Percentiles rank a stretch among this genome's conserved stretches.
phyloP scores from a whole-genome alignment of 2,797 vertebrate species.

The Pipistrellus nathusii region DNA sequence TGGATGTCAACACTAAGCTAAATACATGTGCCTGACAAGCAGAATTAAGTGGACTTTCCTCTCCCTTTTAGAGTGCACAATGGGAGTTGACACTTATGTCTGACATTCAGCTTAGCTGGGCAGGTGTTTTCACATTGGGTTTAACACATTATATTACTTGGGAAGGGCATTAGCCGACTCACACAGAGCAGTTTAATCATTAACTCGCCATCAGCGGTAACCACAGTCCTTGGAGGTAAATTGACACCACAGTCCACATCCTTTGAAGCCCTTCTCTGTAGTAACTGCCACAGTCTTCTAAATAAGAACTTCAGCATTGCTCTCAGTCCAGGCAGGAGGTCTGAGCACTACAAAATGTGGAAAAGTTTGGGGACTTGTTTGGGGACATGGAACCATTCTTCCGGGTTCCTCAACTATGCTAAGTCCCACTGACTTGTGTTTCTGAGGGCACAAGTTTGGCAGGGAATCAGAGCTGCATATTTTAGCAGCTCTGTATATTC shows the following conservation, averaged over 20 bases:
- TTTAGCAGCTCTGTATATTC: neutral
- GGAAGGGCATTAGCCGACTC: neutral
- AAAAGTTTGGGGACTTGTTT: neutral
- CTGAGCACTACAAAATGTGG: neutral
- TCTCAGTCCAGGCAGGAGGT: neutral
- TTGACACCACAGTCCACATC: neutral
- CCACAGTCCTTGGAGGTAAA: neutral
- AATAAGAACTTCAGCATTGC: neutral
- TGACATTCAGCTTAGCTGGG: neutral
- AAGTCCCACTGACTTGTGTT: neutral
- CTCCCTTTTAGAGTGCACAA: conserved; percentile 4
- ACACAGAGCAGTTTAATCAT: conserved; percentile 27
- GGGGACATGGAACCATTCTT: neutral
- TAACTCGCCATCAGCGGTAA: neutral
- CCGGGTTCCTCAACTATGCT: neutral
- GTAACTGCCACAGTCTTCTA: neutral
- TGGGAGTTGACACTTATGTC: neutral
- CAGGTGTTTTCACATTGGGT: conserved; percentile 4
- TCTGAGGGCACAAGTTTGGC: neutral
- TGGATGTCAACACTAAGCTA: conserved; percentile 1
- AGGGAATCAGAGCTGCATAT: neutral
- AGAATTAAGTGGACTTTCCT: neutral
- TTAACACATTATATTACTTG: neutral
- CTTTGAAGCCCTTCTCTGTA: neutral
- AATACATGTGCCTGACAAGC: neutral